These are phyloP conservation scores for Lophotis ruficrista DNA, from an alignment of 2,113 vertebrate genomes.

Conservation along the genomic window DNA sequence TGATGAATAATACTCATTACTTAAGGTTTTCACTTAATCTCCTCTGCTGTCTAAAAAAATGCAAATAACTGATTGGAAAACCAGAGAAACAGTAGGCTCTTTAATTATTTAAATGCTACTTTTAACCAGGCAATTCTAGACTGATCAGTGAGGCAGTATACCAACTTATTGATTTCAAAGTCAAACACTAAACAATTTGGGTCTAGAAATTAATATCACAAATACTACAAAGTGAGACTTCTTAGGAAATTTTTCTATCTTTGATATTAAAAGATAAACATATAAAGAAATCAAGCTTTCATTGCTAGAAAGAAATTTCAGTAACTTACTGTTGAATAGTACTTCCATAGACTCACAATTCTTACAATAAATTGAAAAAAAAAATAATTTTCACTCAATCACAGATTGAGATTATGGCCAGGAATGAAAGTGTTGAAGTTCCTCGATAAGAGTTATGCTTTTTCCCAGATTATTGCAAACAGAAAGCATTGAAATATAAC, in stretches of 20 bases:
- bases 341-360: background rate
- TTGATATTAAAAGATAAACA: background rate
- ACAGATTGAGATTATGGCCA: background rate
- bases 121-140: background rate
- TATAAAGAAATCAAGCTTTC: background rate
- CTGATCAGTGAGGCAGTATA: background rate
- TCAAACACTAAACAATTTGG: background rate
- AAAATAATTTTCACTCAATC: background rate
- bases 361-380: background rate
- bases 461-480: background rate
- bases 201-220: background rate
- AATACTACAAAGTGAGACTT: background rate
- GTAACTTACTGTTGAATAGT: background rate
- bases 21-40: background rate
- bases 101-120: background rate
- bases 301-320: background rate
- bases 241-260: background rate
- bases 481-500: background rate
- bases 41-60: background rate
- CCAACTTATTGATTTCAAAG: background rate
- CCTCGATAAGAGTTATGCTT: background rate
- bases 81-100: background rate
- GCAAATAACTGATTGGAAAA: background rate
- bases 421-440: background rate
- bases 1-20: background rate